Evolutionary conservation across 2,797 vertebrate species (phyloP).

Genomic region (Premnoplex brunnescens): DNA sequence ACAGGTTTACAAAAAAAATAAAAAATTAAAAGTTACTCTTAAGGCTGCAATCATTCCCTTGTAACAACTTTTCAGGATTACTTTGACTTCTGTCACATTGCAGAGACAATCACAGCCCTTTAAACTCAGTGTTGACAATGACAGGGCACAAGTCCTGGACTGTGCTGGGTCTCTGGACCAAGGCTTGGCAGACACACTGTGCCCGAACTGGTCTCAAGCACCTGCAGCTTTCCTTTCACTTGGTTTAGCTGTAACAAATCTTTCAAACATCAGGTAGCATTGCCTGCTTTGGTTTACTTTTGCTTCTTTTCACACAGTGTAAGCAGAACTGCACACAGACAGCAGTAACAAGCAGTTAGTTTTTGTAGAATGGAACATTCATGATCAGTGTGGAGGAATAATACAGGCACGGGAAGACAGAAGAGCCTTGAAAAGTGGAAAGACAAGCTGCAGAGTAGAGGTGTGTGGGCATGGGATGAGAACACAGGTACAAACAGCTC

Average conservation of each 20-base stretch:
- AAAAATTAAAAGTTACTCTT: background rate
- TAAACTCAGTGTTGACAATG: background rate
- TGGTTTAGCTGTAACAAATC: background rate
- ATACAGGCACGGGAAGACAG: background rate
- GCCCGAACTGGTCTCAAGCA: background rate
- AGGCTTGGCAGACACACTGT: background rate
- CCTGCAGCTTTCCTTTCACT: background rate
- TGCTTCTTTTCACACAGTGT: background rate
- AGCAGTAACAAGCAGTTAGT: background rate
- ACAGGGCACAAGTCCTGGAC: background rate
- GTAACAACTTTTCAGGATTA: background rate
- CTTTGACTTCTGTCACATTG: background rate
- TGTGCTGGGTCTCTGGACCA: background rate
- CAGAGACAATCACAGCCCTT: background rate
- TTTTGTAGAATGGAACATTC: background rate
- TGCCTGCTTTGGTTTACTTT: background rate
- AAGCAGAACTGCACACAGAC: background rate
- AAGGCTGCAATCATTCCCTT: background rate
- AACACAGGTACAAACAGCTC: background rate
- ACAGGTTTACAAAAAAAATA: background rate
- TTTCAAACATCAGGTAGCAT: background rate
- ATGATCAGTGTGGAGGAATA: background rate
- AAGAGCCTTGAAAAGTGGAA: background rate
- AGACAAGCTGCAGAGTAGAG: background rate
- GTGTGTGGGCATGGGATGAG: background rate